These are phyloP conservation scores for Drosophila nr. perissopoda DNA, from an alignment of 2,888 invertebrate genomes.

Conservation along the genomic window DNA sequence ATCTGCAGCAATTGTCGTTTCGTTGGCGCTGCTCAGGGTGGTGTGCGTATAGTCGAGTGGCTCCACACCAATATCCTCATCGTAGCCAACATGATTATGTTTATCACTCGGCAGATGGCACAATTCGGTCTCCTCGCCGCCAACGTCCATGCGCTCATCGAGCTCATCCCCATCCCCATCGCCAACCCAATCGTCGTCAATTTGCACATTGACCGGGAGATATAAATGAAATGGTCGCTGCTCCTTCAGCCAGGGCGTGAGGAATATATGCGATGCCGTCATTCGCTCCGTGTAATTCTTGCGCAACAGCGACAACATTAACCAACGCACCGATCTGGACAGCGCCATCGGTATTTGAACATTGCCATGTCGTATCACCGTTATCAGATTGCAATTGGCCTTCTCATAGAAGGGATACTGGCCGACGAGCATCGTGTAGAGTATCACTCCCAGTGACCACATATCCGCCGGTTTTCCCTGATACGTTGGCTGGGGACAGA, in stretches of 20 bases:
- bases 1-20: background rate
- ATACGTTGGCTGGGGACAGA: conserved; percentile 83
- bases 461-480: conserved; percentile 84
- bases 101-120: conserved; percentile 51
- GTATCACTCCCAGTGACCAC: conserved; percentile 84
- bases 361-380: conserved; percentile 82
- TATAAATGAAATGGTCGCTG: conserved; percentile 81
- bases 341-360: conserved; percentile 81
- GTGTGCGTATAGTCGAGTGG: conserved; percentile 74
- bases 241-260: conserved; percentile 81
- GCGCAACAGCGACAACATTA: conserved; percentile 75
- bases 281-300: conserved; percentile 82
- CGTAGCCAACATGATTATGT: conserved; percentile 47
- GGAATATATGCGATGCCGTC: conserved; percentile 78
- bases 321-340: conserved; percentile 80
- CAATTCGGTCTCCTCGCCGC: conserved; percentile 22
- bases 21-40: conserved; percentile 40
- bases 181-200: conserved; percentile 75
- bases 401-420: conserved; percentile 85
- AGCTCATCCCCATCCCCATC: conserved; percentile 53
- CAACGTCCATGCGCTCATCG: conserved; percentile 42
- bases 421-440: conserved; percentile 84
- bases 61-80: conserved; percentile 70
- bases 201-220: conserved; percentile 77
- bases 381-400: conserved; percentile 83